Base-by-base conservation (phyloP, 2,888 invertebrate genomes). In the Caenorhabditis becei region DNA sequence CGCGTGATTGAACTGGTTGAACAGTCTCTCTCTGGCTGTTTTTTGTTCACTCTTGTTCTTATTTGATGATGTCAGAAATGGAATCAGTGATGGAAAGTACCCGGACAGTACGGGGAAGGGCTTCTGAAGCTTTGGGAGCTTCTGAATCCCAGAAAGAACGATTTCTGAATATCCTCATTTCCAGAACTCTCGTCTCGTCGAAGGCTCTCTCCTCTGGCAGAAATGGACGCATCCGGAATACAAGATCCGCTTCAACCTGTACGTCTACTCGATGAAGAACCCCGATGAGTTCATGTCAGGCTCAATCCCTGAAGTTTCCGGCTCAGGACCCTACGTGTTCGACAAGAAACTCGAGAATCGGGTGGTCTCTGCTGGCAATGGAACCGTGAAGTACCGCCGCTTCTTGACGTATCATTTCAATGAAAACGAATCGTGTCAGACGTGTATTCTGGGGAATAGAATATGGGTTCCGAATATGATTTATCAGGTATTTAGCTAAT, bases 311-410 rank as follows among this genome's bases (percentile, higher is more conserved):
- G 80, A 78, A 59, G 82, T 91, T 2, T 66, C 82, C 56, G 84
- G 82, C 51, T 82, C 83, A 16, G 91, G 91, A 7, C 91, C 91
- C 1, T 91, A 91, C 75, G 85, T 85, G 23, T 91, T 90, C 75
- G 87, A 89, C 74, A 88, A 90, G 66, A 87, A 80, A 41, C 77
- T 88, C 49, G 86, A 86, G 70, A 82, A 90, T 75, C 84, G 87
- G 63, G 88, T 90, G 14, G 70, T 88, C n/a, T 72, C 83, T 18
- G 77, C 83, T 5, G 86, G 74, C 18, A 89, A 91, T 58, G 89
- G 89, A 62, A 88, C 88, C 4, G 86, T 90, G 51, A 89, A 86
- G 70, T 87, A 83, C 74, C 84, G 82, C 59, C 66, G 84, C 28
- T 80, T 74, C 70, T 53, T 81, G 20, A 77, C 84, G 11, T 89